Conservation (phyloP, 2,113 vertebrate species). For the Laticauda laticaudata region DNA sequence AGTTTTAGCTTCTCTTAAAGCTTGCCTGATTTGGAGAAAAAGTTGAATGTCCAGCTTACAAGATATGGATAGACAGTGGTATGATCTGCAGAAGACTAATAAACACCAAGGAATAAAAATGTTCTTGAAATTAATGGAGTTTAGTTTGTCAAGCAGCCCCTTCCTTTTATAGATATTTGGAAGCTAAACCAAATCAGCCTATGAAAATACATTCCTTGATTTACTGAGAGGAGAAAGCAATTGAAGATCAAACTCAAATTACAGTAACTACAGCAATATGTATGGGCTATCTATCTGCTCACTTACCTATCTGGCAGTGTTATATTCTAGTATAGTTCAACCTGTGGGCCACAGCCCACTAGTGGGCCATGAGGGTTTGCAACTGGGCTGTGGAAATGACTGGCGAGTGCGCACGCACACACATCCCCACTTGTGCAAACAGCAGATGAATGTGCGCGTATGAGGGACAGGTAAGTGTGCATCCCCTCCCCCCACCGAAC, state of each 20-base stretch:
- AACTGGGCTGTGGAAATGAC: too few relatives aligned
- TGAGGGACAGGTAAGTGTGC: too few relatives aligned
- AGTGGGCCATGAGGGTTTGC: too few relatives aligned
- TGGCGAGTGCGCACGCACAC: too few relatives aligned
- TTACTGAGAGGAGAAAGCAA: conserved; percentile 55
- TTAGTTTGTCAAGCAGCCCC: conserved; percentile 49
- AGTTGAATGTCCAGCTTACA: not conserved
- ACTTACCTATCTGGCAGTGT: conserved; percentile 39
- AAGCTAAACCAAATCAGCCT: conserved; percentile 52
- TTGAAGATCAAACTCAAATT: conserved; percentile 50
- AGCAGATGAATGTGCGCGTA: too few relatives aligned
- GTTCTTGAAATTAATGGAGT: conserved; percentile 40
- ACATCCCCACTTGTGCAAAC: too few relatives aligned
- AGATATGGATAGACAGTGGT: not conserved
- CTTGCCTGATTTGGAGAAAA: not conserved
- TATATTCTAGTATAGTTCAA: conserved; percentile 21
- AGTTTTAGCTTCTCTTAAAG: not conserved
- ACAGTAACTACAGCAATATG: conserved; percentile 47
- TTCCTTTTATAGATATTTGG: not conserved
- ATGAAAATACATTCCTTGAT: conserved; percentile 51
- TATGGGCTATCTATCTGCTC: conserved; percentile 30
- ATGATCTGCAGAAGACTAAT: not conserved
- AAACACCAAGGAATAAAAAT: not conserved
- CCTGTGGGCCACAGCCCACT: too few relatives aligned
- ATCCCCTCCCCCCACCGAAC: too few relatives aligned